Evolutionary conservation across 2,888 invertebrate species (phyloP), one percentile per base, ranked within the genome.

Genomic region (Zaprionus lineosus): DNA sequence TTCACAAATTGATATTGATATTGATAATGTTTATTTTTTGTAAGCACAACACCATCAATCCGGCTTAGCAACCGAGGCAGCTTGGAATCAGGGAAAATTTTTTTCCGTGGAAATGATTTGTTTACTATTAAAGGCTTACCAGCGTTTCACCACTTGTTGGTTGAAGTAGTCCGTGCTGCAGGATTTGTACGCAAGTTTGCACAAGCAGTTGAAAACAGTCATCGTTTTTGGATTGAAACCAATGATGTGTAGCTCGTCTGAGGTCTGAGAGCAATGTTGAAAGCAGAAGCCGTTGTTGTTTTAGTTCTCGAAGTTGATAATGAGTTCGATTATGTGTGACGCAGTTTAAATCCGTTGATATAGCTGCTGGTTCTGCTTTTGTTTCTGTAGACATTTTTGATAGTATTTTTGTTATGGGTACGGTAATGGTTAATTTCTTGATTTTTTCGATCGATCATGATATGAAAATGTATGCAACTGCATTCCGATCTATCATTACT

Each of bases 121-220:
- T 21, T 8, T 3, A n/a, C 8, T 6, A 24, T 6, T 24, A 7
- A 8, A 2, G 7, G 53, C 53, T 57, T 29, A 72, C 68, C 31
- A 12, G 36, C 3, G 24, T 40, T 37, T 21, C 50, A 29, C 1
- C 36, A 18, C 29, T 46, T 18, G 37, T 33, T 47, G 65, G 68
- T 50, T 67, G 55, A 31, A 74, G 39, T 3, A 86, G 41, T 2
- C 86, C 88, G 47, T 88, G 83, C 39, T 71, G 60, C 28, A 88
- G 57, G 34, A 87, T 86, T 15, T 84, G 76, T 5, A 71, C 60
- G 57, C 86, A 87, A 2, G 62, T 64, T 31, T 75, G 76, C 26
- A 73, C 53, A 18, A 86, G 53, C 36, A 72, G 9, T 19, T 69
- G 67, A 11, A 72, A 57, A 21, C 62, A 39, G 5, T 71, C 72